Base-by-base conservation (phyloP, 2,113 vertebrate species). In the Ceuthmochares aereus region DNA sequence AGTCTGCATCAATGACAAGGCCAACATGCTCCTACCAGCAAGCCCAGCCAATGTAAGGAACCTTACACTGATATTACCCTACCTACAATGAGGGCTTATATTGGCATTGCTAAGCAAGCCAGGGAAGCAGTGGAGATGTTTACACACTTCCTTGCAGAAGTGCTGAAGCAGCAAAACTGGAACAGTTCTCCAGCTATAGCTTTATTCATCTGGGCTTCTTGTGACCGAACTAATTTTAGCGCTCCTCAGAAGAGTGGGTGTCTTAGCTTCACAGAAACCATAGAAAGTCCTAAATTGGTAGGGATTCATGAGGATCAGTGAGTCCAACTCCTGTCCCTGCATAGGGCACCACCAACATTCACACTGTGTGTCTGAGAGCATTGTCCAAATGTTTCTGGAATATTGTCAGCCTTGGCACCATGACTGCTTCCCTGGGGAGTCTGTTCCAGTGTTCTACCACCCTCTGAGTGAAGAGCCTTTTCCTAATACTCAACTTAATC, bases 51-150 rank as follows among this genome's bases (percentile, higher is more conserved):
- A 29, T 2, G 1, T 15, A 40, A 8, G 12, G 7, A 63, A 5
- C 13, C 2, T 43, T 29, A 8, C n/a, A 26, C 27, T 0, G 1
- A 9, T 13, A 6, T 43, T 58, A 7, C 23, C 36, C 1, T 7
- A 34, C 67, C 30, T 49, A 13, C n/a, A 34, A 2, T 0, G 8
- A 23, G 12, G 47, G 8, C 4, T 42, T 60, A 26, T 43, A 7
- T 43, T 60, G 40, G 40, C 36, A 18, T 5, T 58, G 36, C 22
- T 70, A 58, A 56, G 23, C 26, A 37, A 51, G 29, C 34, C 77
- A 70, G 29, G 16, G 19, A 21, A 60, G 75, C 72, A 58, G 23
- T 14, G 25, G 15, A 10, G 30, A 51, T 68, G 7, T 36, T 86
- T 36, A 32, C 67, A 79, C n/a, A 36, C 22, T 54, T 69, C 34